Evolutionary conservation across 1,140 invertebrate species (phyloP).

Genomic region (Archivesica marissinica): DNA sequence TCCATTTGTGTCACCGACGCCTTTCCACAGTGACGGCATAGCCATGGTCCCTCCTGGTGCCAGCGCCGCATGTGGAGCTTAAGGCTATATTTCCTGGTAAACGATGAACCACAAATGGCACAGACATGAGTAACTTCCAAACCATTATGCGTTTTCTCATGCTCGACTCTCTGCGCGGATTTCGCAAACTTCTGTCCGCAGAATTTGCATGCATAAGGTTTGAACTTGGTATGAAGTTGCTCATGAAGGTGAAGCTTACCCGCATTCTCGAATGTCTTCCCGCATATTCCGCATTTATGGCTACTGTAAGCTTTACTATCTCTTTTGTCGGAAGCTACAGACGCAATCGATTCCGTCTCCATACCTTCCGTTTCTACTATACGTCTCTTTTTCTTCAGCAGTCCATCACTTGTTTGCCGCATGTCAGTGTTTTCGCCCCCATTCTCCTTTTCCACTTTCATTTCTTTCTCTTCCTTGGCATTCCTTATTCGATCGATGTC

Average conservation of each 20-base stretch:
- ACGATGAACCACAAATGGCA: slow-evolving; percentile 86
- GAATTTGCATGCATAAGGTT: slow-evolving; percentile 75
- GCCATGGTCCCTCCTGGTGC: slow-evolving; percentile 84
- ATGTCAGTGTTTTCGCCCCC: slow-evolving; percentile 1
- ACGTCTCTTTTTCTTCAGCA: slow-evolving; percentile 41
- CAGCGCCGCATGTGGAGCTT: slow-evolving; percentile 85
- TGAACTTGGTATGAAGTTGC: slow-evolving; percentile 76
- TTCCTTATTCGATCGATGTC: slow-evolving; percentile 12
- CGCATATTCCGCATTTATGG: slow-evolving; percentile 75
- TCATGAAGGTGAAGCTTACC: slow-evolving; percentile 73
- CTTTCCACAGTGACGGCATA: slow-evolving; percentile 85
- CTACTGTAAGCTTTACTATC: slow-evolving; percentile 47
- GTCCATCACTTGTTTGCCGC: slow-evolving; percentile 41
- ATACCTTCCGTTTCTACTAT: slow-evolving; percentile 43
- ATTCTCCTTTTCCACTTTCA: slow-evolving; percentile 24
- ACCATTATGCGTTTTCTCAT: slow-evolving; percentile 75
- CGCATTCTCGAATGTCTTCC: slow-evolving; percentile 69
- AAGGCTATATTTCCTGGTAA: slow-evolving; percentile 85
- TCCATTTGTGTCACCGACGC: slow-evolving; percentile 66
- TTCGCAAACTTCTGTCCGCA: slow-evolving; percentile 77
- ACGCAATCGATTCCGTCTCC: slow-evolving; percentile 5
- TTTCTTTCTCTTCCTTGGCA: slow-evolving; percentile 39
- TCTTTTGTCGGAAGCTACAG: slow-evolving; percentile 51
- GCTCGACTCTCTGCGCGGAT: slow-evolving; percentile 70
- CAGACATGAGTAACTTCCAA: slow-evolving; percentile 85